These are phyloP conservation scores for Eulemur coronatus DNA, from an alignment of 2,797 vertebrate genomes.

Conservation along the genomic window DNA sequence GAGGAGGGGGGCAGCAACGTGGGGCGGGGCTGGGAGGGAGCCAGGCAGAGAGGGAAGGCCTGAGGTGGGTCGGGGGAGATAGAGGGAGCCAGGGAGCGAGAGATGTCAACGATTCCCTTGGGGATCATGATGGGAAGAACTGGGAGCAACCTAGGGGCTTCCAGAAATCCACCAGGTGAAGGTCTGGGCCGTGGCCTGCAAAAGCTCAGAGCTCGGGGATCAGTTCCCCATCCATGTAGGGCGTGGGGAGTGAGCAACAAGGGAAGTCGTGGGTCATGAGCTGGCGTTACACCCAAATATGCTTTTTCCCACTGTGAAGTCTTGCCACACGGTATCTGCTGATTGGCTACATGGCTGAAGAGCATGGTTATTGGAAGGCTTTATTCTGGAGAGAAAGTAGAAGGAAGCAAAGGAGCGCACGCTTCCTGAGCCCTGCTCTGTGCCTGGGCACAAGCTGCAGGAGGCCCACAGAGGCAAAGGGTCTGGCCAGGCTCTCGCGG, in stretches of 20 bases:
- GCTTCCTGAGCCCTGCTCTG: not conserved
- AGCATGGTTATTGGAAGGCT: not conserved
- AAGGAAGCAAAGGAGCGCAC: not conserved
- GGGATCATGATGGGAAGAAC: not conserved
- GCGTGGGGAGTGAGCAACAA: not conserved
- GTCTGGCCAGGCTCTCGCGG: not conserved
- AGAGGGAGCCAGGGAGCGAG: not conserved
- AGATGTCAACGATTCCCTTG: not conserved
- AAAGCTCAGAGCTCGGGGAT: not conserved
- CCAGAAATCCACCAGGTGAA: not conserved
- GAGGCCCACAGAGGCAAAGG: not conserved
- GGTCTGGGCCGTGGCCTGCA: not conserved
- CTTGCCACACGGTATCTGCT: not conserved
- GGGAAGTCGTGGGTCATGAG: not conserved
- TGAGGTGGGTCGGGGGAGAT: not conserved
- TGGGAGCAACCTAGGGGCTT: not conserved
- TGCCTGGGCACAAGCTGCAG: accelerated
- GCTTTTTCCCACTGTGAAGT: not conserved
- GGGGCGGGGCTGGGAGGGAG: not conserved
- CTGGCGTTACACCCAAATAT: not conserved
- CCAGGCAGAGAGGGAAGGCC: too few species aligned
- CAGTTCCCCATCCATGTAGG: not conserved
- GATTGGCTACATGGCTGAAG: not conserved
- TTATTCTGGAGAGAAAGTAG: not conserved
- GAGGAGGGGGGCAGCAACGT: not conserved